phyloP scores from a whole-genome alignment of 2,113 vertebrate species.

The Cyprinodon brontotheroides region DNA sequence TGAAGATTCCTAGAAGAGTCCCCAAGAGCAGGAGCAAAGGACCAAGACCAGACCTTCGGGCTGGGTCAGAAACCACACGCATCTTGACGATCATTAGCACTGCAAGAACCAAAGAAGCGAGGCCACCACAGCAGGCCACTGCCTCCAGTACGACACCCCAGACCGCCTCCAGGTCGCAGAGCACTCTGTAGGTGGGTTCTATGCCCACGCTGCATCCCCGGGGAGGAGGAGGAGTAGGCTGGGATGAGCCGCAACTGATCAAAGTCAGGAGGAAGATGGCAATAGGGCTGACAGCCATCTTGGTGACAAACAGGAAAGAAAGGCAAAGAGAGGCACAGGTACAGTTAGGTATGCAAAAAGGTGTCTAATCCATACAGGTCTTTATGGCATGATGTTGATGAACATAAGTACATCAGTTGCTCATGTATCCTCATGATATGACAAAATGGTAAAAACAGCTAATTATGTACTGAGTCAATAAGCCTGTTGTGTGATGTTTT shows the following conservation, averaged over 20 bases:
- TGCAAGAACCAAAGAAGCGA: conserved; percentile 86
- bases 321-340: not conserved
- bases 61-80: conserved; percentile 87
- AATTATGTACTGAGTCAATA: conserved; percentile 2
- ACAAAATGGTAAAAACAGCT: not conserved
- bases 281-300: conserved; percentile 74
- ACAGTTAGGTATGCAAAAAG: conserved; percentile 8
- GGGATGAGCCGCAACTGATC: conserved; percentile 82
- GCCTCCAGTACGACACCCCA: conserved; percentile 97
- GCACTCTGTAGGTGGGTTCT: conserved; percentile 86
- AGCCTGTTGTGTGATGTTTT: conserved; percentile 26
- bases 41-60: conserved; percentile 87
- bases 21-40: conserved; percentile 92
- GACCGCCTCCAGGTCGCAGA: conserved; percentile 94
- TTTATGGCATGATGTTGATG: not conserved
- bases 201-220: conserved; percentile 89
- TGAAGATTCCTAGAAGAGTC: conserved; percentile 90
- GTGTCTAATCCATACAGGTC: not conserved
- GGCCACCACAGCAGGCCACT: conserved; percentile 86
- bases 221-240: conserved; percentile 76
- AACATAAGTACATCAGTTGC: not conserved
- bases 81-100: conserved; percentile 86
- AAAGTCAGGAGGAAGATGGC: conserved; percentile 85
- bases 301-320: conserved; percentile 46
- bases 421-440: not conserved